Evolutionary conservation across 1,140 invertebrate species (phyloP).

Genomic region (Drosophila busckii): DNA sequence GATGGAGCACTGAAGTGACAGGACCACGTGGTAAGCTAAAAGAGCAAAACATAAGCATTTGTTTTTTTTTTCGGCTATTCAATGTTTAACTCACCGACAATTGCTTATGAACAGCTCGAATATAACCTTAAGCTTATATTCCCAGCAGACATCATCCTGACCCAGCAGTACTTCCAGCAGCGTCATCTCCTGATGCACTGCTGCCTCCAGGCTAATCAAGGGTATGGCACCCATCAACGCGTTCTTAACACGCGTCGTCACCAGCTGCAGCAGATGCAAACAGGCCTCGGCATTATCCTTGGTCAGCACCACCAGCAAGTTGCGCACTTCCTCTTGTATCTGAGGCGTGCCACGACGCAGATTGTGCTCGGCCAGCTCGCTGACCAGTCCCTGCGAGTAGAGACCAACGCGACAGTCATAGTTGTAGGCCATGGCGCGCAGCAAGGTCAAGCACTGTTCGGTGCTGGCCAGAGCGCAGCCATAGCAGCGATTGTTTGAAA

Average conservation of each 20-base stretch:
- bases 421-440: slow-evolving; percentile 94
- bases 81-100: slow-evolving; percentile 80
- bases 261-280: slow-evolving; percentile 89
- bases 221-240: slow-evolving; percentile 83
- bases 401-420: slow-evolving; percentile 87
- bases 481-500: slow-evolving; percentile 84
- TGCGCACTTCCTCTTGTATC: slow-evolving; percentile 91
- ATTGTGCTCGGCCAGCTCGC: slow-evolving; percentile 95
- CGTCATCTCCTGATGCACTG: slow-evolving; percentile 92
- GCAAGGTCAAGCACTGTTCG: slow-evolving; percentile 94
- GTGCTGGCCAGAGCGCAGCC: slow-evolving; percentile 92
- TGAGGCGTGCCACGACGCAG: slow-evolving; percentile 88
- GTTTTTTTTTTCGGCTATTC: not conserved
- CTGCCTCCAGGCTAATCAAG: slow-evolving; percentile 86
- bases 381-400: slow-evolving; percentile 92
- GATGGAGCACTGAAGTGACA: slow-evolving; percentile 79
- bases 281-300: slow-evolving; percentile 93
- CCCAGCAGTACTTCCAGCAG: slow-evolving; percentile 92
- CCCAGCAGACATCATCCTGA: slow-evolving; percentile 97
- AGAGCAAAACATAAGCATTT: slow-evolving; percentile 87
- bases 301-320: slow-evolving; percentile 93
- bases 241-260: slow-evolving; percentile 90
- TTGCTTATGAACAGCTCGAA: slow-evolving; percentile 91
- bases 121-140: slow-evolving; percentile 92
- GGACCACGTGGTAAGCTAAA: slow-evolving; percentile 79